Conservation (phyloP, 2,888 invertebrate genomes). For the Nomada fabriciana region DNA sequence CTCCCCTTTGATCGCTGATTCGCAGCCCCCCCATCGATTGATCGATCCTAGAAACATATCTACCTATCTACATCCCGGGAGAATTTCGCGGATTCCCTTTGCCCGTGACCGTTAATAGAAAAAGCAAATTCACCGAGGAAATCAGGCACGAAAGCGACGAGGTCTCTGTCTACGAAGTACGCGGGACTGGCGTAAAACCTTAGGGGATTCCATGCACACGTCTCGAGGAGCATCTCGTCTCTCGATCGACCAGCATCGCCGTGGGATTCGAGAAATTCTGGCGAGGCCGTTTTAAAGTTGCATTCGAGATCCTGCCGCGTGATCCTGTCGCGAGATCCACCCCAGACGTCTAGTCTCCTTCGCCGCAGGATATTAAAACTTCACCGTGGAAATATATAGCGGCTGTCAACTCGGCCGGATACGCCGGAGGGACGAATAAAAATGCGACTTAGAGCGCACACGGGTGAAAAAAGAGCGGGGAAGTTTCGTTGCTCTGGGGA, state of each 20-base stretch:
- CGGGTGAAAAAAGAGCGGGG: neutral
- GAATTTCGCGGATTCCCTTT: constrained; percentile 2
- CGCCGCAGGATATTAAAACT: constrained; percentile 67
- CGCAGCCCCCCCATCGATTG: neutral
- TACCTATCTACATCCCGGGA: no score
- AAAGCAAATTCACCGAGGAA: constrained; percentile 74
- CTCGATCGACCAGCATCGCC: constrained; percentile 23
- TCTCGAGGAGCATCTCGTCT: neutral
- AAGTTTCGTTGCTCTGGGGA: neutral
- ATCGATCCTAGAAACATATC: neutral
- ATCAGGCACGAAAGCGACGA: constrained; percentile 68
- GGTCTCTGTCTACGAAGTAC: constrained; percentile 36
- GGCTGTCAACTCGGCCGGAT: constrained; percentile 50
- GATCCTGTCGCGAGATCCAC: constrained; percentile 47
- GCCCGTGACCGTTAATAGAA: neutral
- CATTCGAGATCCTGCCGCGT: constrained; percentile 1
- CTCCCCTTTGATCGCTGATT: neutral
- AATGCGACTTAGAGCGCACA: constrained; percentile 39
- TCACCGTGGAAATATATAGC: constrained; percentile 50
- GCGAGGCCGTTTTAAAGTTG: constrained; percentile 61
- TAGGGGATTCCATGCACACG: constrained; percentile 34
- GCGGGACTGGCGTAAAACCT: constrained; percentile 55
- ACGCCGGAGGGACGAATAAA: constrained; percentile 46
- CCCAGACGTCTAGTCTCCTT: constrained; percentile 20
- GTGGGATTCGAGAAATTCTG: constrained; percentile 43